Conservation (phyloP, 2,113 vertebrate genomes). For the Oxygymnocypris stewartii region DNA sequence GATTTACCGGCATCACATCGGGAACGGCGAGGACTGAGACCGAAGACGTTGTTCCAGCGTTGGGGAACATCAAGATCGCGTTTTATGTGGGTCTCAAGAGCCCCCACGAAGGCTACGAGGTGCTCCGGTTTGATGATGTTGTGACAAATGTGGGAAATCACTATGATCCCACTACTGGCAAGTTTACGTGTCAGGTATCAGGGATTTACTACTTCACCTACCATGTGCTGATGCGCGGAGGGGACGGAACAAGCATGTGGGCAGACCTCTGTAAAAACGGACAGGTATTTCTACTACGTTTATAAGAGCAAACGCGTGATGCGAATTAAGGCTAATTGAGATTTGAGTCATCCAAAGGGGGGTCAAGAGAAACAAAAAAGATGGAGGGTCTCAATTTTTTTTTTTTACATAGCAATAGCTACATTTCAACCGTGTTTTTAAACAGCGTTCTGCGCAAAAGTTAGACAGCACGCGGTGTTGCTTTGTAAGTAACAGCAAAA, state of each 20-base stretch:
- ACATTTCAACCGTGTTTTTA: not conserved
- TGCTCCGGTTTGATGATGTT: conserved; percentile 75
- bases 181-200: conserved; percentile 88
- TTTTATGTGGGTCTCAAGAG: conserved; percentile 92
- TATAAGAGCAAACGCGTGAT: not conserved
- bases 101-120: conserved; percentile 80
- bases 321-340: not conserved
- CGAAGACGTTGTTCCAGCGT: conserved; percentile 72
- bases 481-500: not conserved
- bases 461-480: not conserved
- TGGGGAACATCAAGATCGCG: conserved; percentile 81
- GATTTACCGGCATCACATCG: conserved; percentile 67
- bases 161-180: conserved; percentile 80
- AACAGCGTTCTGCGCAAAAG: not conserved
- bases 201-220: conserved; percentile 89
- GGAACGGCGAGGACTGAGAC: conserved; percentile 72
- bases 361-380: not conserved
- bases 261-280: conserved; percentile 87
- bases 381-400: not conserved
- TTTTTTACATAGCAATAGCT: no score
- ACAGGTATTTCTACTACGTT: conserved; percentile 71
- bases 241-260: conserved; percentile 89
- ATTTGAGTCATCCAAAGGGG: not conserved
- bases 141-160: conserved; percentile 76
- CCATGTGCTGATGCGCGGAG: conserved; percentile 86